Percentiles rank a stretch among this genome's conserved stretches.
These are phyloP conservation scores for Acrobasis consociella DNA, from an alignment of 2,888 invertebrate species.

Conservation along the genomic window DNA sequence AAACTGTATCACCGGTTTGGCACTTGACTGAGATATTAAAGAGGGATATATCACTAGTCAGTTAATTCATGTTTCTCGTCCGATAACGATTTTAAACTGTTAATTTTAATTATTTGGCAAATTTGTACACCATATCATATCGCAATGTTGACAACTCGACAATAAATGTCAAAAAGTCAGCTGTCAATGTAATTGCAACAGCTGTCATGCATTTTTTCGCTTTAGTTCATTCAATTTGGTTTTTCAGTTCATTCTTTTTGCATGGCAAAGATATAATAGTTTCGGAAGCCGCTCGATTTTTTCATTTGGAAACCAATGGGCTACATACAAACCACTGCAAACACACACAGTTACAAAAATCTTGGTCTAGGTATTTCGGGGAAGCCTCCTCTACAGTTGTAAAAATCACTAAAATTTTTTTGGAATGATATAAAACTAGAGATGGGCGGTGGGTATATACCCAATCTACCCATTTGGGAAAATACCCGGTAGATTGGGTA, in stretches of 20 bases:
- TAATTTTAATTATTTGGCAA: constrained; percentile 1
- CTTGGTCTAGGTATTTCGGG: no score
- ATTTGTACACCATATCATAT: constrained; percentile 17
- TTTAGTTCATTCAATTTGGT: neutral
- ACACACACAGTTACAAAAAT: no score
- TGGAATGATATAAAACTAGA: no score
- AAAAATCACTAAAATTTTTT: no score
- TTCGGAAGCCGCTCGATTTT: neutral
- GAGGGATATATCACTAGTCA: neutral
- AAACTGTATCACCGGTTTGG: neutral
- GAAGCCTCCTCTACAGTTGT: no score
- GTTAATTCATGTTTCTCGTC: constrained; percentile 3
- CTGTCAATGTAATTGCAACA: constrained; percentile 3
- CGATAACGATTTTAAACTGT: neutral
- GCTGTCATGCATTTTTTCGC: neutral
- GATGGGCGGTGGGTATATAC: no score
- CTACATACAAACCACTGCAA: no score
- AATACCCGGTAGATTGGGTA: no score
- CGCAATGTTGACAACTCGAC: constrained; percentile 35
- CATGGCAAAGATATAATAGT: neutral
- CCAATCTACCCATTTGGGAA: no score
- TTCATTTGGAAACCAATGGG: no score
- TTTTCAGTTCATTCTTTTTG: constrained; percentile 10
- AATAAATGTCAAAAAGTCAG: constrained; percentile 20
- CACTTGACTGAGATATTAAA: neutral